Evolutionary conservation across 2,113 vertebrate genomes (phyloP).

Genomic region (Cottus gobio): DNA sequence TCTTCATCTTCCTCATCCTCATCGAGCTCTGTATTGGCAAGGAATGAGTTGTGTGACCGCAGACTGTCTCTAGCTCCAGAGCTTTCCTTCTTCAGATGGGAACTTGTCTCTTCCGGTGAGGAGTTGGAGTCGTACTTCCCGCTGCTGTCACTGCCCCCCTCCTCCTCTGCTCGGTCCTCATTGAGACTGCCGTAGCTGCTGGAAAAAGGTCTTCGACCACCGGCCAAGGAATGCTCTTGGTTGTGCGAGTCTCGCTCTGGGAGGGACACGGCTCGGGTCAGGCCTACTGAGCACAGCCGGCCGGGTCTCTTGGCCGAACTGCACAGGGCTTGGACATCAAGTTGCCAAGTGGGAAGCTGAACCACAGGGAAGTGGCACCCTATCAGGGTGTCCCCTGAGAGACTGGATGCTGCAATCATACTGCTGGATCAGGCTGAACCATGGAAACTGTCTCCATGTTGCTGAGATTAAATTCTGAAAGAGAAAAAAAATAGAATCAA

Average conservation of each 20-base stretch:
- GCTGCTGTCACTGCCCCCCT: conserved; percentile 73
- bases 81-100: conserved; percentile 73
- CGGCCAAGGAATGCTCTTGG: conserved; percentile 84
- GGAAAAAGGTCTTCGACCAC: conserved; percentile 80
- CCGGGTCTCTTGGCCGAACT: conserved; percentile 83
- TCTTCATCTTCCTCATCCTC: conserved; percentile 83
- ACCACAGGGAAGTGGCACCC: conserved; percentile 93
- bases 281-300: conserved; percentile 83
- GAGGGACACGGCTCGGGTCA: conserved; percentile 84
- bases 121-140: conserved; percentile 70
- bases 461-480: conserved; percentile 38
- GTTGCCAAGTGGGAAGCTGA: conserved; percentile 88
- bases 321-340: conserved; percentile 86
- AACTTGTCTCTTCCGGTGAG: conserved; percentile 62
- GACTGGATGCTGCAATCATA: conserved; percentile 92
- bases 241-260: conserved; percentile 87
- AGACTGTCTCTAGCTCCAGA: conserved; percentile 60
- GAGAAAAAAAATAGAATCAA: background rate
- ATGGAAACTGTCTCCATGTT: conserved; percentile 42
- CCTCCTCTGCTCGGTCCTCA: conserved; percentile 70
- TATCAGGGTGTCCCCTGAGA: conserved; percentile 92
- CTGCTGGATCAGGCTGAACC: conserved; percentile 25
- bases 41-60: conserved; percentile 88
- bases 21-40: conserved; percentile 83
- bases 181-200: conserved; percentile 75